Percentiles rank a stretch among this genome's conserved stretches.
Evolutionary conservation across 2,113 vertebrate species (phyloP).

Genomic region (Ursus arctos): DNA sequence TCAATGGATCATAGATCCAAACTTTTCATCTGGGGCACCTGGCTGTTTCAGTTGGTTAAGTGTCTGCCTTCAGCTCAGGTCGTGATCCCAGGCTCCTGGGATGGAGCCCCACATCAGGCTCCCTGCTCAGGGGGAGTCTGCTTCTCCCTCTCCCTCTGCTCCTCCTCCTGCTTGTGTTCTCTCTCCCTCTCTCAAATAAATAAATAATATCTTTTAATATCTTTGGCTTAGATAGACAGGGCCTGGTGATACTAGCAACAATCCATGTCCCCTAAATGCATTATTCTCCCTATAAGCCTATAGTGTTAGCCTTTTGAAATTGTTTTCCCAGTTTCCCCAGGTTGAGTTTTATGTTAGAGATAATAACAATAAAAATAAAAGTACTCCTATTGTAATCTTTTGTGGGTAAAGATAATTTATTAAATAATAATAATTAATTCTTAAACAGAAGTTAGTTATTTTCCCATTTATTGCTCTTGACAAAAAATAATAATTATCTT

Average conservation of each 20-base stretch:
- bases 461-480: background rate
- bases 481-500: conserved; percentile 54
- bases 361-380: conserved; percentile 9
- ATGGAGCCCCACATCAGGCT: background rate
- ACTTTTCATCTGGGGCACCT: background rate
- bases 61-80: background rate
- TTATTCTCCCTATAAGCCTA: background rate
- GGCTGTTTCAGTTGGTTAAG: background rate
- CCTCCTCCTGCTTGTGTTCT: background rate
- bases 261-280: background rate
- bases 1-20: background rate
- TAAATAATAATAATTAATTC: conserved; percentile 60
- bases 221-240: background rate
- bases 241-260: background rate
- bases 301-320: background rate
- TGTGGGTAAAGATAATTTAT: background rate
- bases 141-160: background rate
- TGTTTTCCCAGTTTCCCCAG: background rate
- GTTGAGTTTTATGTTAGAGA: background rate
- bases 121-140: background rate
- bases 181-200: background rate
- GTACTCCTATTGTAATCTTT: background rate
- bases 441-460: background rate
- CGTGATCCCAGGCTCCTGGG: background rate
- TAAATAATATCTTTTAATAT: background rate